Conservation (phyloP, 2,888 invertebrate genomes). For the Cheilosia impressa region DNA sequence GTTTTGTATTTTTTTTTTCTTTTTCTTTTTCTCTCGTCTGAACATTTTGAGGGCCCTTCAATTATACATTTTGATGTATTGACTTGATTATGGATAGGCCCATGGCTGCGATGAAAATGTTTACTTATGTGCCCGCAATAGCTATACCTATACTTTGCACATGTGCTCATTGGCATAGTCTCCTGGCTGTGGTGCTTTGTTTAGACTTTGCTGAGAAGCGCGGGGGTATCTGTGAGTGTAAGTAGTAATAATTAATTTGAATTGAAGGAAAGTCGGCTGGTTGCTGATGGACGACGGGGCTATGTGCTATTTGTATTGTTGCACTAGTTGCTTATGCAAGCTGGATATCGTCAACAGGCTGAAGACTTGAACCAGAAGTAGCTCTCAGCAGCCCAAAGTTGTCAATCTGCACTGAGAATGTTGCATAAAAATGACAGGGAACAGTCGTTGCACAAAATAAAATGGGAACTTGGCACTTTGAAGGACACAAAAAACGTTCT, state of each 20-base stretch:
- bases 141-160: not conserved
- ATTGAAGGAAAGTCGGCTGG: too few species aligned
- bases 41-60: conserved; percentile 58
- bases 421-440: too few species aligned
- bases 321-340: too few species aligned
- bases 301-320: too few species aligned
- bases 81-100: conserved; percentile 56
- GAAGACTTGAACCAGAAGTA: too few species aligned
- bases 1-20: conserved; percentile 12
- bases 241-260: not conserved
- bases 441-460: too few species aligned
- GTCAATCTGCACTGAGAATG: too few species aligned
- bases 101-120: conserved; percentile 23
- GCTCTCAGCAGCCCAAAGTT: too few species aligned
- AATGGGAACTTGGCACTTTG: too few species aligned
- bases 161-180: conserved; percentile 1
- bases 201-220: not conserved
- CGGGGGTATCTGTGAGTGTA: not conserved
- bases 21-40: conserved; percentile 14
- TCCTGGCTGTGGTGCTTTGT: not conserved
- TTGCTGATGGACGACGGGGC: too few species aligned
- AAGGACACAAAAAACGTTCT: too few species aligned
- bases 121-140: conserved; percentile 11
- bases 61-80: conserved; percentile 32
- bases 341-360: too few species aligned